Percentiles rank a stretch among this genome's conserved stretches.
phyloP scores from a whole-genome alignment of 2,888 invertebrate genomes.

The Maniola hyperantus region DNA sequence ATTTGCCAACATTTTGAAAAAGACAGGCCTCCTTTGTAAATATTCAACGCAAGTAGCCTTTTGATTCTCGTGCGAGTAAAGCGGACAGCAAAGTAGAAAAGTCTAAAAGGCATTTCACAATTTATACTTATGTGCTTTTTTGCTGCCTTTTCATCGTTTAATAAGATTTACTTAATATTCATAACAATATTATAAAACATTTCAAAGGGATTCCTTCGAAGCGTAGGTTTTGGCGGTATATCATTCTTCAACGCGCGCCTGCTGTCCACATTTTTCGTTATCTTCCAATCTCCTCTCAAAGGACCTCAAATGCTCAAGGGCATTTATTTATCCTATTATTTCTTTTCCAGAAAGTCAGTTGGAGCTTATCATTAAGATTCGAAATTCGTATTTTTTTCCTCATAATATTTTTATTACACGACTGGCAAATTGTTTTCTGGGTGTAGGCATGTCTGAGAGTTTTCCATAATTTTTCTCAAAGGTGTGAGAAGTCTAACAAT shows the following conservation, averaged over 20 bases:
- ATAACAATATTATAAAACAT: slow-evolving; percentile 51
- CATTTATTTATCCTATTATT: slow-evolving; percentile 72
- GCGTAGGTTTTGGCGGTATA: slow-evolving; percentile 58
- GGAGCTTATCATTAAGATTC: slow-evolving; percentile 60
- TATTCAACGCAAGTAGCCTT: neutral
- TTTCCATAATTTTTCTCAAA: no score
- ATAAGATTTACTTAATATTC: slow-evolving; percentile 30
- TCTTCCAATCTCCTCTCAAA: slow-evolving; percentile 70
- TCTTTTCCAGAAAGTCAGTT: slow-evolving; percentile 56
- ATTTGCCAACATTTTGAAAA: no score
- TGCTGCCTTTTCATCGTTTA: slow-evolving; percentile 29
- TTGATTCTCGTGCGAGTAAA: slow-evolving; percentile 1
- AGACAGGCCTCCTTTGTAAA: neutral
- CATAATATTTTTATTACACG: neutral
- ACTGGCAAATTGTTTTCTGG: no score
- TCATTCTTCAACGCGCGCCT: slow-evolving; percentile 54
- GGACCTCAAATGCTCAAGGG: slow-evolving; percentile 67
- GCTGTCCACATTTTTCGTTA: slow-evolving; percentile 65
- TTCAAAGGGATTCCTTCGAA: slow-evolving; percentile 62
- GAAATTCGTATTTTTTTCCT: slow-evolving; percentile 22
- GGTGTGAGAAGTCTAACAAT: no score
- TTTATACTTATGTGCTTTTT: slow-evolving; percentile 16
- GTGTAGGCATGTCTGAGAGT: no score
- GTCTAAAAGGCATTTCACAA: slow-evolving; percentile 23
- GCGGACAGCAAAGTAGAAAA: slow-evolving; percentile 11